Base-by-base conservation (phyloP, 2,113 vertebrate species). In the Neomonachus schauinslandi region DNA sequence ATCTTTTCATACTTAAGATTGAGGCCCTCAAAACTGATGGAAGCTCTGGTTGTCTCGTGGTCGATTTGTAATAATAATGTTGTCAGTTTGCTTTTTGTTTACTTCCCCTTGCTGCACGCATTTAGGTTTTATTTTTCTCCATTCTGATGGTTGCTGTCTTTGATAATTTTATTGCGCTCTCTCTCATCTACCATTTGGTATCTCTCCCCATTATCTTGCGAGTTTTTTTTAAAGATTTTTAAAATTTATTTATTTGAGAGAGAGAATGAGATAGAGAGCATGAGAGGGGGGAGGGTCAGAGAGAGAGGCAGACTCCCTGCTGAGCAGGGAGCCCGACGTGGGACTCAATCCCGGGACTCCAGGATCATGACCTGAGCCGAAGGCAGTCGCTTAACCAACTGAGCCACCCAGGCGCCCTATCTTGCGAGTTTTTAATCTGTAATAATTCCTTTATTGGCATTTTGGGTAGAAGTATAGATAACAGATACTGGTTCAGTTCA, bases 91-190 rank as follows among this genome's bases (percentile, higher is more conserved):
- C 12, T 79, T 83, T 76, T 69, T 79, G 85, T 93, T 93, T 85
- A 65, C 36, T 53, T 90, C 63, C 53, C 55, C 28, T n/a, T 85
- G 69, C 63, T n/a, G 14, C 57, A 85, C 42, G 16, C 51, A 88
- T 69, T 59, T 92, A 49, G 59, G 31, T 53, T 97, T 80, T 63
- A 36, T 69, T 94, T 89, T 93, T 89, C 63, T 65, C 31, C 31
- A 39, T 72, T 93, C 24, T 90, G 63, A 93, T 5, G 42, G 31
- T 77, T 85, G 69, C 13, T n/a, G 53, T 89, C 42, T 71, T 65
- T 71, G 49, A 76, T 76, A 46, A 53, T 42, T 82, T 69, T 63
- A 81, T 74, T 81, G 33, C 5, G 15, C 15, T n/a, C 8, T 63
- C 65, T 94, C 10, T 76, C 57, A 69, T 91, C 18, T 89, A 24